Percentiles rank a stretch among this genome's conserved stretches.
phyloP scores from a whole-genome alignment of 2,888 invertebrate species.

The Daptonema setosum region DNA sequence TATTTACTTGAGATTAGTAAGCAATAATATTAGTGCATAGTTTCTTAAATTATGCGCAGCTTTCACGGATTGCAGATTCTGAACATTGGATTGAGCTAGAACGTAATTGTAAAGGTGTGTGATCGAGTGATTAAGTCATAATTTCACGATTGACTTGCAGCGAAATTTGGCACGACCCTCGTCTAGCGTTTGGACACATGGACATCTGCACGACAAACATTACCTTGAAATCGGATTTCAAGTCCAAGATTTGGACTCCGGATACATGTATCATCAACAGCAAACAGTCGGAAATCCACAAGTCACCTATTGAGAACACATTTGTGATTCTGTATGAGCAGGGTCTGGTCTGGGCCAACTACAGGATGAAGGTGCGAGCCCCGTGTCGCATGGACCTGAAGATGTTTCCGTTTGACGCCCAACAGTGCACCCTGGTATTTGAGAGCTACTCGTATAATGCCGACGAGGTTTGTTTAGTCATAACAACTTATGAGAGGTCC shows the following conservation, averaged over 20 bases:
- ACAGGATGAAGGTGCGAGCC: slow-evolving; percentile 14
- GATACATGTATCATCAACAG: slow-evolving; percentile 19
- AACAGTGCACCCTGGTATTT: slow-evolving; percentile 16
- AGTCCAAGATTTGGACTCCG: slow-evolving; percentile 25
- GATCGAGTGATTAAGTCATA: too few relatives aligned
- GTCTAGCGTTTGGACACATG: slow-evolving; percentile 12
- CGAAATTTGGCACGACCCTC: slow-evolving; percentile 6
- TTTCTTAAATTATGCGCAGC: too few relatives aligned
- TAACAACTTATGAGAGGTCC: neutral
- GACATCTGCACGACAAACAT: slow-evolving; percentile 26
- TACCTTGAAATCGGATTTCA: slow-evolving; percentile 23
- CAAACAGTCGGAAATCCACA: slow-evolving; percentile 21
- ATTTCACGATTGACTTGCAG: neutral
- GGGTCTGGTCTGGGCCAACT: slow-evolving; percentile 27
- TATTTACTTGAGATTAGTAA: too few relatives aligned
- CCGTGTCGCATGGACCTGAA: slow-evolving; percentile 18
- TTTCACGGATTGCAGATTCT: too few relatives aligned
- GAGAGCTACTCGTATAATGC: slow-evolving; percentile 26
- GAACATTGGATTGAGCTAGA: too few relatives aligned
- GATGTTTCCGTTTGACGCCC: slow-evolving; percentile 26
- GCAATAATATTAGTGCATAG: too few relatives aligned
- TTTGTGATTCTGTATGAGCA: slow-evolving; percentile 27
- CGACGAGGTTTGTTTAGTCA: slow-evolving; percentile 17
- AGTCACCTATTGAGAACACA: slow-evolving; percentile 25
- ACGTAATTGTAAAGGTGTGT: too few relatives aligned